These are phyloP conservation scores for Apis florea DNA, from an alignment of 1,140 invertebrate species.

Conservation along the genomic window DNA sequence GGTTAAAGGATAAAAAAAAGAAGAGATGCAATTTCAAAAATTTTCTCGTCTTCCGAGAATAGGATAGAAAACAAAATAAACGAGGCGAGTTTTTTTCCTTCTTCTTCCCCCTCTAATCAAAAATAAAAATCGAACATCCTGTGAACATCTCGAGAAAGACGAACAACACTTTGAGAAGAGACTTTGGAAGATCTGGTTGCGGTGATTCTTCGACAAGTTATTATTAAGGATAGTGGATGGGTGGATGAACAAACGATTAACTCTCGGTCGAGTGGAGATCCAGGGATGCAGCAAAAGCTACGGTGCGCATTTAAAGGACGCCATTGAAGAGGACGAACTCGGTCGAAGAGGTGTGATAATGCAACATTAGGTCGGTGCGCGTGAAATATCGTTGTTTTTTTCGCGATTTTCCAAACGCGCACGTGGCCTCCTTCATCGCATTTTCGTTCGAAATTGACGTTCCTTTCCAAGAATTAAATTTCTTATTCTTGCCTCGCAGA, in stretches of 20 bases:
- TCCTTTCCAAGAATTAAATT: no score
- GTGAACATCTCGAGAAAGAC: background rate
- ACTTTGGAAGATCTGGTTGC: background rate
- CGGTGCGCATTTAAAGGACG: conserved; percentile 12
- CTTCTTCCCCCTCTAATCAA: background rate
- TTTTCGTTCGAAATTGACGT: no score
- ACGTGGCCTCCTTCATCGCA: no score
- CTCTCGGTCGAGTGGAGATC: conserved; percentile 38
- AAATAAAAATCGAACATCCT: background rate
- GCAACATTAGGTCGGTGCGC: background rate
- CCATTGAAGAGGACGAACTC: background rate
- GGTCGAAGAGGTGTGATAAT: conserved; percentile 6
- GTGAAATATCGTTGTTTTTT: no score
- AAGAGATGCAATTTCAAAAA: no score
- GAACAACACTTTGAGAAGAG: background rate
- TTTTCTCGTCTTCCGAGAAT: no score
- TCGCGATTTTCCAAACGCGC: no score
- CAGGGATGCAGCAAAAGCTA: conserved; percentile 40
- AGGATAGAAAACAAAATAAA: no score
- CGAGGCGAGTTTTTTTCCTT: no score
- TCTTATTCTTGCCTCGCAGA: no score
- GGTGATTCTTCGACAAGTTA: conserved; percentile 24
- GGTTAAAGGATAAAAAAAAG: no score
- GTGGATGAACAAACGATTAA: conserved; percentile 37
- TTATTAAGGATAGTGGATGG: conserved; percentile 24